These are phyloP conservation scores for Sycophaga agraensis DNA, from an alignment of 1,140 invertebrate species.

Conservation along the genomic window DNA sequence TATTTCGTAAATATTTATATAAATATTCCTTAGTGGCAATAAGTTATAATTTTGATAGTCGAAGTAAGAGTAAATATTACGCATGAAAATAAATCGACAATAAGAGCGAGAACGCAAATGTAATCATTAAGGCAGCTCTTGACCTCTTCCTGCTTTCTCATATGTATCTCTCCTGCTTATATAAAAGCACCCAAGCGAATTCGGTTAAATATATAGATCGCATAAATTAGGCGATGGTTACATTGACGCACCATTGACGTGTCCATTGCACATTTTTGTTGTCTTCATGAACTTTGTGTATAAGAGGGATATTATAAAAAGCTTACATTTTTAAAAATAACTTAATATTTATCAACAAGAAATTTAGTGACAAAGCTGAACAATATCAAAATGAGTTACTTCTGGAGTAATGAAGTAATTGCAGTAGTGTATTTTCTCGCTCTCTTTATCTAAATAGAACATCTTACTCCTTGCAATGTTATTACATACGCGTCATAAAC, in stretches of 20 bases:
- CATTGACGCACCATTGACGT: not conserved
- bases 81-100: not conserved
- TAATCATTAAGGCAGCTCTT: slow-evolving; percentile 11
- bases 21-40: too few species aligned
- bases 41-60: not conserved
- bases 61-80: not conserved
- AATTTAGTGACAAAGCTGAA: too few species aligned
- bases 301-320: too few species aligned
- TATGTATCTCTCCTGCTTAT: not conserved
- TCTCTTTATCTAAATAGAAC: not conserved
- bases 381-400: too few species aligned
- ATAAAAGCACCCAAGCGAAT: not conserved
- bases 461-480: too few species aligned
- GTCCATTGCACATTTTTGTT: not conserved
- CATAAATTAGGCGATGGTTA: not conserved
- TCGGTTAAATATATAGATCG: not conserved
- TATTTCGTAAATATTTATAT: not conserved
- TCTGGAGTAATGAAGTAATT: too few species aligned
- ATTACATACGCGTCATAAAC: not conserved
- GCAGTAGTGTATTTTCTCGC: not conserved
- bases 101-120: not conserved
- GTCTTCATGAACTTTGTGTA: too few species aligned
- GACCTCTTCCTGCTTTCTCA: not conserved
- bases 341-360: too few species aligned
- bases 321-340: too few species aligned